Conservation (phyloP, 2,888 invertebrate species). For the Ennomos quercinarius region DNA sequence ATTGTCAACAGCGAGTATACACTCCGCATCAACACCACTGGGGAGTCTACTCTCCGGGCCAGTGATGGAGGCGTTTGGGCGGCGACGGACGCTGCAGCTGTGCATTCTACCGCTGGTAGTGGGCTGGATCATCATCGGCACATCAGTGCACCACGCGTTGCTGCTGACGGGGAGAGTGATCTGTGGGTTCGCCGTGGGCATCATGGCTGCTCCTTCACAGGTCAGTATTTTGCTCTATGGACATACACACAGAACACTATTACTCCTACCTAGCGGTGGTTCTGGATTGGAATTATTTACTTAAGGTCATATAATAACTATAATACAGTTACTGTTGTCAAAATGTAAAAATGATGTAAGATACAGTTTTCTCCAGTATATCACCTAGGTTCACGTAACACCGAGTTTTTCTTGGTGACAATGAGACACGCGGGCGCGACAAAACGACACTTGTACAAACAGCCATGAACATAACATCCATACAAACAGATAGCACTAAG, state of each 20-base stretch:
- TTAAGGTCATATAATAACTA: no score
- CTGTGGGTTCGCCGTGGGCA: constrained; percentile 90
- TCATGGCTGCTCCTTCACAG: constrained; percentile 90
- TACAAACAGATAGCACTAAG: no score
- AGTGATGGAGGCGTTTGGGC: constrained; percentile 89
- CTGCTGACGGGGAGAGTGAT: constrained; percentile 88
- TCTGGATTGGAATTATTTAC: background rate
- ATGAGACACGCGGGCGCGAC: no score
- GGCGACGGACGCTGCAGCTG: constrained; percentile 87
- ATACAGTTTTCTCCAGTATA: no score
- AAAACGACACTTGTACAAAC: no score
- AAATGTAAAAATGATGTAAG: no score
- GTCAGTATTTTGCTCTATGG: constrained; percentile 61
- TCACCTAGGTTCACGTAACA: no score
- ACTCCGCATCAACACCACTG: constrained; percentile 91
- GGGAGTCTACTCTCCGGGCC: constrained; percentile 90
- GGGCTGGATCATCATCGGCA: constrained; percentile 89
- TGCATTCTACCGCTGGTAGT: constrained; percentile 87
- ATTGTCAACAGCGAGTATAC: constrained; percentile 87
- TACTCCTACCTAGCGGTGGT: no score
- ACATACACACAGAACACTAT: no score
- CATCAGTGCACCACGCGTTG: constrained; percentile 83
- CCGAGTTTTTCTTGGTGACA: no score
- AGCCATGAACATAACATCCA: no score
- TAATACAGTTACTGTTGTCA: no score